phyloP scores from a whole-genome alignment of 1,140 invertebrate species.

The Zaprionus ornatus region DNA sequence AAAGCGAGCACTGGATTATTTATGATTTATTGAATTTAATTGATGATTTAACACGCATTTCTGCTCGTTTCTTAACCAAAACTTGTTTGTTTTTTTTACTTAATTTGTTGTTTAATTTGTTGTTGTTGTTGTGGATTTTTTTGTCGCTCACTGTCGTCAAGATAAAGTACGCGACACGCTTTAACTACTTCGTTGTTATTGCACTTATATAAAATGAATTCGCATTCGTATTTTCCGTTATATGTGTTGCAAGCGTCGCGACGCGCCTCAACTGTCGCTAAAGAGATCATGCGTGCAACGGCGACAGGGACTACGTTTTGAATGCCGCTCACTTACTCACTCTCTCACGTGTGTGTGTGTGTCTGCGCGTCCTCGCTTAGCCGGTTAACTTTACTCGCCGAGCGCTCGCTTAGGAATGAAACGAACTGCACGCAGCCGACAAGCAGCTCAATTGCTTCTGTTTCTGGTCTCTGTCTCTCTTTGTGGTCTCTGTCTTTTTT shows the following conservation, averaged over 20 bases:
- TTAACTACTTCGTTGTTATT: constrained; percentile 52
- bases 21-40: constrained; percentile 73
- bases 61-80: constrained; percentile 21
- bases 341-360: background rate
- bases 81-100: constrained; percentile 35
- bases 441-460: constrained; percentile 27
- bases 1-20: constrained; percentile 50
- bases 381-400: constrained; percentile 52
- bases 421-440: constrained; percentile 35
- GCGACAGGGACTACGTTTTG: background rate
- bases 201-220: constrained; percentile 37
- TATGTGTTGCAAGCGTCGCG: constrained; percentile 35
- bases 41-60: constrained; percentile 48
- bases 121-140: background rate
- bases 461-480: background rate
- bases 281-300: constrained; percentile 43
- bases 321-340: background rate
- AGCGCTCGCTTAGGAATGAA: constrained; percentile 52
- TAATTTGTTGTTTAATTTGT: constrained; percentile 13
- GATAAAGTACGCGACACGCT: constrained; percentile 24
- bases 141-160: constrained; percentile 27
- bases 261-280: constrained; percentile 14
- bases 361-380: background rate
- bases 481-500: constrained; percentile 2
- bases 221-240: constrained; percentile 22